These are phyloP conservation scores for Rhinichthys osculus DNA, from an alignment of 2,797 vertebrate species.

Conservation along the genomic window DNA sequence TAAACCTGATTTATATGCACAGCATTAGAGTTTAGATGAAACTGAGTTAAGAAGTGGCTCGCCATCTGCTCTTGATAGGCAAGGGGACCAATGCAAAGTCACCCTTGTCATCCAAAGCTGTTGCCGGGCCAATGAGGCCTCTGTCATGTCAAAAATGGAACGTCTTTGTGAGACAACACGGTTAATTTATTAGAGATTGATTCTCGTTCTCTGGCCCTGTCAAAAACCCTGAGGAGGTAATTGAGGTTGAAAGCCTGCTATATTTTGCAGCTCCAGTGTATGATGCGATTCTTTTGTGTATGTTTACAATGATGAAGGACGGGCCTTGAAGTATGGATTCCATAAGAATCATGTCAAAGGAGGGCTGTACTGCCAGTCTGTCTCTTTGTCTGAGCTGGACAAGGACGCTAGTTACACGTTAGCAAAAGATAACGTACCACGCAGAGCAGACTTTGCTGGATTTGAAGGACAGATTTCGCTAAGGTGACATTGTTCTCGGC, in stretches of 20 bases:
- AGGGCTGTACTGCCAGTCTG: constrained; percentile 43
- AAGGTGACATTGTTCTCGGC: constrained; percentile 17
- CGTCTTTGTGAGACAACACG: constrained; percentile 55
- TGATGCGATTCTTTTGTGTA: constrained; percentile 60
- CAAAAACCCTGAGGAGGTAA: constrained; percentile 62
- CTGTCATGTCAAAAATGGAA: constrained; percentile 49
- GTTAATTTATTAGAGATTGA: constrained; percentile 67
- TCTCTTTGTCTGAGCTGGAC: constrained; percentile 49
- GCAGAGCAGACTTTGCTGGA: constrained; percentile 30
- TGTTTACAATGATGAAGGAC: constrained; percentile 59
- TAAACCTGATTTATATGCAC: background rate
- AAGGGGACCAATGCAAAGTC: constrained; percentile 60
- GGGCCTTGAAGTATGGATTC: constrained; percentile 65
- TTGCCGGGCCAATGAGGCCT: constrained; percentile 37
- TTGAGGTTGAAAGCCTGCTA: constrained; percentile 67
- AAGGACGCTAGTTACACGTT: constrained; percentile 49
- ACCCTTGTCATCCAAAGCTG: constrained; percentile 64
- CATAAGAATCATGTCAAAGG: constrained; percentile 56
- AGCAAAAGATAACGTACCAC: constrained; percentile 42
- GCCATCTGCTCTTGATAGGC: constrained; percentile 59
- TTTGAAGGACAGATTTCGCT: constrained; percentile 48
- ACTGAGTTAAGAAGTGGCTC: constrained; percentile 34
- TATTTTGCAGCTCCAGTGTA: constrained; percentile 52
- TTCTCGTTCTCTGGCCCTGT: constrained; percentile 57
- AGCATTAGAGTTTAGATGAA: background rate